Percentiles rank a stretch among this genome's conserved stretches.
phyloP scores from a whole-genome alignment of 1,140 invertebrate species.

The Trichomalopsis sarcophagae region DNA sequence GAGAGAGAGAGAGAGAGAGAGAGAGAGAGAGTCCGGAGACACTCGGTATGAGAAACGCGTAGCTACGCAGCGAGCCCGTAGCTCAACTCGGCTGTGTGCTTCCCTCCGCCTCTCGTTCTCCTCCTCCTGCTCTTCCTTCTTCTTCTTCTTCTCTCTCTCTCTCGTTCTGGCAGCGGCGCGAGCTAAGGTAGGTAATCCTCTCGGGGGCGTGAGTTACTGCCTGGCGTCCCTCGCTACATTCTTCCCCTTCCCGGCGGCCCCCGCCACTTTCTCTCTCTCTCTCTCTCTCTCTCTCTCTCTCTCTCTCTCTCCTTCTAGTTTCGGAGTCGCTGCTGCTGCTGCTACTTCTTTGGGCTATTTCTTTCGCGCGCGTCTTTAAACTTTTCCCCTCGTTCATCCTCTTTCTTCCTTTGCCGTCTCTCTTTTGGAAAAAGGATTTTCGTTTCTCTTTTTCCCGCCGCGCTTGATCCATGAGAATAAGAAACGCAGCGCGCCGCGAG shows the following conservation, averaged over 20 bases:
- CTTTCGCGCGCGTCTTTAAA: constrained; percentile 49
- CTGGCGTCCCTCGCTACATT: constrained; percentile 65
- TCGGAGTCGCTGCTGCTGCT: background rate
- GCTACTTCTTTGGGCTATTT: constrained; percentile 35
- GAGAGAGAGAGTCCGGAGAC: constrained; percentile 65
- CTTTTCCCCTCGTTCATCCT: constrained; percentile 39
- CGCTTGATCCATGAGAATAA: constrained; percentile 39
- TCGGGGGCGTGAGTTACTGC: constrained; percentile 76
- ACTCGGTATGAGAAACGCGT: constrained; percentile 76
- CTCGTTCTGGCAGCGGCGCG: constrained; percentile 50
- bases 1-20: constrained; percentile 55
- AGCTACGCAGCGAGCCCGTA: constrained; percentile 75
- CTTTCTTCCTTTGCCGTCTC: background rate
- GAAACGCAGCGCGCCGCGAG: constrained; percentile 18
- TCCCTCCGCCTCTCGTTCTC: constrained; percentile 58
- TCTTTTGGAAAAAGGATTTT: constrained; percentile 41
- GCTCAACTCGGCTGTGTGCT: constrained; percentile 72
- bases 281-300: constrained; percentile 33
- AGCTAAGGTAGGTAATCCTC: constrained; percentile 75
- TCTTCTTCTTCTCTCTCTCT: background rate
- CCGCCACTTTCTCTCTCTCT: constrained; percentile 54
- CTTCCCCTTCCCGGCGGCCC: constrained; percentile 52
- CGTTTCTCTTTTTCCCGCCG: constrained; percentile 20
- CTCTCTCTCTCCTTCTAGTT: constrained; percentile 36
- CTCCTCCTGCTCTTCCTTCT: constrained; percentile 22